Base-by-base conservation (phyloP, 2,797 vertebrate genomes). In the Microcaecilia unicolor region DNA sequence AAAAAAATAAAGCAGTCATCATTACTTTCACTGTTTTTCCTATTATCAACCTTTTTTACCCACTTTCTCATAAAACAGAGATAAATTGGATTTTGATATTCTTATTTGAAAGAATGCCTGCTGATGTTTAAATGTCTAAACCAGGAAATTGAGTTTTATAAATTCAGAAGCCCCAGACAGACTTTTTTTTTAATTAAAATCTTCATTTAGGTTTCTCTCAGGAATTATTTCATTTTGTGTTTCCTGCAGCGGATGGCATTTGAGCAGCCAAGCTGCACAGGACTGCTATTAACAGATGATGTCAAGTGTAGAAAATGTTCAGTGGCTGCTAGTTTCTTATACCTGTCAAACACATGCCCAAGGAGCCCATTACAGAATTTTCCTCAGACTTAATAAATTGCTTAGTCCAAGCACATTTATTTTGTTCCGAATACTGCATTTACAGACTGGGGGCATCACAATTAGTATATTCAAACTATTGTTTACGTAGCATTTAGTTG, bases 271-370 rank as follows among this genome's bases (percentile, higher is more conserved):
- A 41, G 42, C 22, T 36, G 42, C 22, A 44, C 18, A 48, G 19
- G 9, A 37, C 4, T 50, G 31, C 18, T 10, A 20, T 44, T 43
- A 43, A 44, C 13, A 48, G 23, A 31, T 28, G 10, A 32, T 51
- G 32, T 34, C 29, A 59, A 54, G 10, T 44, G 12, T 29, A 31
- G 38, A 39, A 27, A 48, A 28, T 25, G 11, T 34, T 36, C 22
- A 28, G 24, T 22, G 14, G 31, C 23, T 55, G 24, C 19, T 39
- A 22, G 22, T 37, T 54, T 48, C 15, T 41, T 50, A 15, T 27
- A 28, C n/a, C 22, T 56, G 37, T 44, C 45, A 64, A 35, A 28
- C 27, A 27, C 3, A 18, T 31, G 31, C 26, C 12, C 8, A 50
- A 20, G 25, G 25, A 57, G 15, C 11, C 7, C 30, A 12, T 45